A percentile compares a stretch with the other conserved stretches of the same genome.
Evolutionary conservation across 2,888 invertebrate species (phyloP).

Genomic region (Pristionchus japonicus): DNA sequence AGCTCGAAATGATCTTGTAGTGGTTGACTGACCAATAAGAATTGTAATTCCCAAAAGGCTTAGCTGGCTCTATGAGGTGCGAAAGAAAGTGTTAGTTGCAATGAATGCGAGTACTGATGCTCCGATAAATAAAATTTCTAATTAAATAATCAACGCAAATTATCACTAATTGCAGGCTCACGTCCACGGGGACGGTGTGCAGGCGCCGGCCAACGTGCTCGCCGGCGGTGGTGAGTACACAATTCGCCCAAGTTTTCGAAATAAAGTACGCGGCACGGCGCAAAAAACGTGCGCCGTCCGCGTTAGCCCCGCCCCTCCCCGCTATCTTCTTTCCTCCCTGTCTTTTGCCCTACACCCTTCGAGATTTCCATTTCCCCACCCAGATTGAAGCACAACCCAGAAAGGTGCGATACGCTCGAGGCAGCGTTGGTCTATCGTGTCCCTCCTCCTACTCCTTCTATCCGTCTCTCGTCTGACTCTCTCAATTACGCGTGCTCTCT

Average conservation of each 20-base stretch:
- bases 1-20: no score
- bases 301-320: neutral
- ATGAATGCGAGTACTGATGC: neutral
- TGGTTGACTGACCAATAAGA: no score
- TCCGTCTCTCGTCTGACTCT: neutral
- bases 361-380: neutral
- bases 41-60: no score
- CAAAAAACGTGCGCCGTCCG: neutral
- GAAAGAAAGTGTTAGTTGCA: neutral
- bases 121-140: no score
- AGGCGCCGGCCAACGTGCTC: constrained; percentile 40
- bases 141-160: neutral
- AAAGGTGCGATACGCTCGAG: constrained; percentile 22
- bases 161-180: constrained; percentile 27
- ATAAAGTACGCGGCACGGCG: constrained; percentile 15
- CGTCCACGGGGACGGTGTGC: constrained; percentile 47
- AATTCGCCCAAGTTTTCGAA: neutral
- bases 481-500: no score
- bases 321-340: neutral
- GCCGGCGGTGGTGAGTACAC: constrained; percentile 32
- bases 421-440: constrained; percentile 32
- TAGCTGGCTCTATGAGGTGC: neutral
- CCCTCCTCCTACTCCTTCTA: neutral
- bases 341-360: neutral
- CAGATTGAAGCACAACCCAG: neutral